These are phyloP conservation scores for Xylota segnis DNA, from an alignment of 2,888 invertebrate species.

Conservation along the genomic window DNA sequence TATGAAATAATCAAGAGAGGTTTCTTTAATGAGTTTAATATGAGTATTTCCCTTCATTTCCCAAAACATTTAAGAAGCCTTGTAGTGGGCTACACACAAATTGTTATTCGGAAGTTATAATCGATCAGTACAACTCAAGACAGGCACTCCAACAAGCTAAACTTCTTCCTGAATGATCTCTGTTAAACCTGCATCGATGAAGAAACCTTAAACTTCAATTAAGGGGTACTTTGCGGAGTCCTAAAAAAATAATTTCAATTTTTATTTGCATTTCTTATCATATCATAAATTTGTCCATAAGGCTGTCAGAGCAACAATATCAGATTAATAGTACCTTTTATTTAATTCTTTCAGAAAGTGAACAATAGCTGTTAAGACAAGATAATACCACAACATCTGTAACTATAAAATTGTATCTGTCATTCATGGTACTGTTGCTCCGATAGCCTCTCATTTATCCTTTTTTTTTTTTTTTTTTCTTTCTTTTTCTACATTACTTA, in stretches of 20 bases:
- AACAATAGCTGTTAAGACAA: constrained; percentile 63
- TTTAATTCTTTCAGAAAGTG: constrained; percentile 65
- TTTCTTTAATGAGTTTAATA: too few species aligned
- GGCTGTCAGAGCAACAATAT: constrained; percentile 48
- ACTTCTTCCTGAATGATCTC: too few species aligned
- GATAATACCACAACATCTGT: constrained; percentile 54
- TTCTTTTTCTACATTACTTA: neutral
- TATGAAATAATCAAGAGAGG: too few species aligned
- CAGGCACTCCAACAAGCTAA: too few species aligned
- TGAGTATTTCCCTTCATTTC: too few species aligned
- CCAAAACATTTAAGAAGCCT: too few species aligned
- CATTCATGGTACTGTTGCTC: constrained; percentile 59
- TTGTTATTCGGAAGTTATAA: too few species aligned
- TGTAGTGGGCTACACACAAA: too few species aligned
- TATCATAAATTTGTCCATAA: constrained; percentile 1
- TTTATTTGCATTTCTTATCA: neutral
- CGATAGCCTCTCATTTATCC: constrained; percentile 47
- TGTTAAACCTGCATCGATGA: too few species aligned
- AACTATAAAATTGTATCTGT: constrained; percentile 34
- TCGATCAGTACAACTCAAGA: too few species aligned
- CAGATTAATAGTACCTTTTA: constrained; percentile 51
- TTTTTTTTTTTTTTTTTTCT: neutral
- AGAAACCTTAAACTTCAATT: too few species aligned
- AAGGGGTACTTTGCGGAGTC: too few species aligned
- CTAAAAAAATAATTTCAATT: neutral